Evolutionary conservation across 53 echinoderm and acorn worm genomes (phyloP), one percentile per base, ranked within the genome.

Genomic region (Astropecten irregularis): DNA sequence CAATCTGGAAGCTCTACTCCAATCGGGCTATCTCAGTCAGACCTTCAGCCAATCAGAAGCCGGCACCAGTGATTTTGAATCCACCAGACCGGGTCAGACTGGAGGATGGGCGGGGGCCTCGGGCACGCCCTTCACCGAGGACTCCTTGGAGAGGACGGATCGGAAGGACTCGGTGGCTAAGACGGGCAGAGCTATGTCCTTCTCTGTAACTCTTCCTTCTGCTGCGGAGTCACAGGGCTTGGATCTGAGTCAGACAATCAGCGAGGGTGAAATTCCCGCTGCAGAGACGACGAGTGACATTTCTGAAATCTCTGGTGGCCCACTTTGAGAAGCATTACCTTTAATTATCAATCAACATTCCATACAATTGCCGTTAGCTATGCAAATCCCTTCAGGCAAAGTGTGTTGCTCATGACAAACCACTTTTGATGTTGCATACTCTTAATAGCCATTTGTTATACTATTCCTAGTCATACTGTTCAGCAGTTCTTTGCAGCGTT

Each of bases 41-140:
- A 91, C 93, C 30, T 94, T 93, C 86, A 96, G 96, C 87, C 93
- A 95, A 46, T 91, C 96, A 49, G 96, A 96, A 42, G 92, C 84
- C 28, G 86, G 84, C 56, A 89, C 86, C 34, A 87, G 82, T 9
- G 93, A 93, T 22, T 59, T 86, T 36, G 92, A 92, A 63, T 27
- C 66, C 36, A 55, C 49, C 20, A 46, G 42, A 4, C 81, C 81
- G 23, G 42, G 42, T 11, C 6, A 11, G 42, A 11, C 42, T 6
- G 42, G 42, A 6, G 74, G 70, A 39, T 20, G 28, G 25, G 29
- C 34, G 6, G 16, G 0, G 49, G 79, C 26, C 63, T 53, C 48
- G 1, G 48, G 59, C 65, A 81, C 91, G 44, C 87, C 86, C 9
- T 81, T 82, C 27, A 89, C 84, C 0, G 91, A 89, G 22, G 95